These are phyloP conservation scores for Helicoverpa armigera DNA, from an alignment of 1,140 invertebrate genomes.

Conservation along the genomic window DNA sequence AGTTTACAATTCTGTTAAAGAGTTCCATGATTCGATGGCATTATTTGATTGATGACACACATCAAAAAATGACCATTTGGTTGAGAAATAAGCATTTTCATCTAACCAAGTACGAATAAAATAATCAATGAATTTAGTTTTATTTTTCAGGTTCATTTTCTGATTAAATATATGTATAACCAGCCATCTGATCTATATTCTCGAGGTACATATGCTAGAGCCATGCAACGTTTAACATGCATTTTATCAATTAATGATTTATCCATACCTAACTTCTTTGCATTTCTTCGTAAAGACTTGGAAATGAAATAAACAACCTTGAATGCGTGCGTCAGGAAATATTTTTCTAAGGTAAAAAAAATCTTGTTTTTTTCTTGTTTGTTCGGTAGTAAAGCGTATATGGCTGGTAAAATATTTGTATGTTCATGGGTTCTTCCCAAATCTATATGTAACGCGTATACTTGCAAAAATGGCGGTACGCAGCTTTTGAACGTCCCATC, in stretches of 20 bases:
- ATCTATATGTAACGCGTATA: slow-evolving; percentile 29
- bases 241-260: slow-evolving; percentile 24
- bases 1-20: slow-evolving; percentile 7
- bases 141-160: slow-evolving; percentile 20
- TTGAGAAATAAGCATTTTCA: slow-evolving; percentile 16
- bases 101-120: slow-evolving; percentile 19
- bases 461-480: slow-evolving; percentile 33
- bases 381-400: slow-evolving; percentile 32
- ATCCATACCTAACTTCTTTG: slow-evolving; percentile 17
- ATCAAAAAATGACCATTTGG: slow-evolving; percentile 27
- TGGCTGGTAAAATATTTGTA: slow-evolving; percentile 36
- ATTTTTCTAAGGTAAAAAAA: slow-evolving; percentile 36
- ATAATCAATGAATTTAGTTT: slow-evolving; percentile 20
- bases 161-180: slow-evolving; percentile 1
- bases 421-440: slow-evolving; percentile 25
- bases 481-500: slow-evolving; percentile 31
- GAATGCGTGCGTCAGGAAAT: slow-evolving; percentile 26
- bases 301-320: slow-evolving; percentile 35
- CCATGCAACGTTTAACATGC: slow-evolving; percentile 29
- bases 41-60: slow-evolving; percentile 16
- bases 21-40: slow-evolving; percentile 27
- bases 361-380: slow-evolving; percentile 34
- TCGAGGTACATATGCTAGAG: slow-evolving; percentile 29
- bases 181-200: slow-evolving; percentile 24
- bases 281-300: slow-evolving; percentile 22